phyloP scores from a whole-genome alignment of 1,140 invertebrate genomes.

The Pentalonia nigronervosa region DNA sequence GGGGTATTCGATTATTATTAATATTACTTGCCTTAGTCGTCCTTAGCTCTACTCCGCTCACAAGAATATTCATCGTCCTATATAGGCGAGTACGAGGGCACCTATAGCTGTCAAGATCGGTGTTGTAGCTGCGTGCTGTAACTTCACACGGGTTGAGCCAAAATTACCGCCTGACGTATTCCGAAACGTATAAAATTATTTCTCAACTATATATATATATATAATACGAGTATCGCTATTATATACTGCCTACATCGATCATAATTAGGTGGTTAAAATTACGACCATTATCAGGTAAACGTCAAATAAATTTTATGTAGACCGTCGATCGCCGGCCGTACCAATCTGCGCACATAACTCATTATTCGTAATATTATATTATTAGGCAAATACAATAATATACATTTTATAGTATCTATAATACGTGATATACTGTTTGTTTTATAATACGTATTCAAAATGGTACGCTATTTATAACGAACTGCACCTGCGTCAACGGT shows the following conservation, averaged over 20 bases:
- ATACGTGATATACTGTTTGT: not conserved
- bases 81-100: too few species aligned
- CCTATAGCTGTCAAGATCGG: not conserved
- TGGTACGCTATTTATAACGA: not conserved
- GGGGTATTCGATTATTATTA: constrained; percentile 2
- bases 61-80: not conserved
- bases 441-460: not conserved
- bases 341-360: not conserved
- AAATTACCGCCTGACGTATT: not conserved
- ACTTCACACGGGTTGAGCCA: not conserved
- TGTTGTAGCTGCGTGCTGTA: not conserved
- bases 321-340: not conserved
- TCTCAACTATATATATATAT: too few species aligned
- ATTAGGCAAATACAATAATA: not conserved
- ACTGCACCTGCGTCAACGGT: not conserved
- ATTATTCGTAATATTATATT: not conserved
- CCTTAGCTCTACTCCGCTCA: not conserved
- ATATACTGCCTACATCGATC: too few species aligned
- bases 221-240: too few species aligned
- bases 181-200: not conserved
- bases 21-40: not conserved
- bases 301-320: not conserved
- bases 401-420: not conserved
- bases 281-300: not conserved
- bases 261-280: not conserved